Evolutionary conservation across 2,888 invertebrate genomes (phyloP).

Genomic region (Hyposoter dolosus): DNA sequence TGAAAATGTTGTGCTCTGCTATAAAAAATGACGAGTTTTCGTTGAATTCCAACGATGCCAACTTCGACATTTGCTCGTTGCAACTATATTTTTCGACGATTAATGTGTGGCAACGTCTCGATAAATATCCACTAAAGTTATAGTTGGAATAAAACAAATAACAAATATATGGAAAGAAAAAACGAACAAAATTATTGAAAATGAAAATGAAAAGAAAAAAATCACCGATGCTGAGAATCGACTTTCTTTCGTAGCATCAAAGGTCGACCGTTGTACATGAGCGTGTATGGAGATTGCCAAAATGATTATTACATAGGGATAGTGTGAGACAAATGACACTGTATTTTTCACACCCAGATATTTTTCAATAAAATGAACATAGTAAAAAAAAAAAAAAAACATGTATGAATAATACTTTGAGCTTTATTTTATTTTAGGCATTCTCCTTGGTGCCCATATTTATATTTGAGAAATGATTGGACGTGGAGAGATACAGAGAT

Average conservation of each 20-base stretch:
- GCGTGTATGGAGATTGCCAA: conserved; percentile 76
- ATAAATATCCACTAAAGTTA: background rate
- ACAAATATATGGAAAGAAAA: background rate
- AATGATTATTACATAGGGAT: conserved; percentile 68
- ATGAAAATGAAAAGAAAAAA: conserved; percentile 16
- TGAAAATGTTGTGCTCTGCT: no score
- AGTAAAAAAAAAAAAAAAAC: conserved; percentile 69
- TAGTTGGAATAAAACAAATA: background rate
- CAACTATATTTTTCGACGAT: conserved; percentile 23
- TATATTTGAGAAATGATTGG: conserved; percentile 7
- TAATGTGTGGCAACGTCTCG: background rate
- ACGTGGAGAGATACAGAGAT: conserved; percentile 56
- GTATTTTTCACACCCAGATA: conserved; percentile 83
- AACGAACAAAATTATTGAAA: background rate
- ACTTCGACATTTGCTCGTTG: background rate
- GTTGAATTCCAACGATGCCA: no score
- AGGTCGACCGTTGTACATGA: conserved; percentile 33
- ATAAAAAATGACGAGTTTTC: no score
- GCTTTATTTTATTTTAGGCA: conserved; percentile 20
- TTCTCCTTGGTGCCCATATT: conserved; percentile 44
- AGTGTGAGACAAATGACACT: conserved; percentile 76
- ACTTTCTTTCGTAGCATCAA: conserved; percentile 28
- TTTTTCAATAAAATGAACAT: conserved; percentile 83
- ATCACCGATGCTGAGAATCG: background rate
- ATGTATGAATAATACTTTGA: background rate